Evolutionary conservation across 2,113 vertebrate genomes (phyloP).

Genomic region (Cyphomyrus plagiostoma): DNA sequence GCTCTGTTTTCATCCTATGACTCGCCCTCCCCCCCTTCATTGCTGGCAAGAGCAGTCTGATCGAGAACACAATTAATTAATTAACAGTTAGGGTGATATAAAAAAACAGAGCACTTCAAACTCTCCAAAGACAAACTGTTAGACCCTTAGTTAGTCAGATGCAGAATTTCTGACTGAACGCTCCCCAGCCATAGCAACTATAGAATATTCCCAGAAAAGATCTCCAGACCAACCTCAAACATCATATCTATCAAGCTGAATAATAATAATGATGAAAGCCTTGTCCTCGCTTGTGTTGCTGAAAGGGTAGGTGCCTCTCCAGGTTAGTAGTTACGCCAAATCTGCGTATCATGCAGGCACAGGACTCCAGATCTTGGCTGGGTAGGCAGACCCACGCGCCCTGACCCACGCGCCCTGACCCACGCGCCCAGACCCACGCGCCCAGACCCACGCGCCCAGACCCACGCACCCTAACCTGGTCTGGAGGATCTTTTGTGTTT

Average conservation of each 20-base stretch:
- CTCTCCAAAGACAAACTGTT: not conserved
- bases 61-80: not conserved
- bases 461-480: too few species aligned
- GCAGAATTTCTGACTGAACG: not conserved
- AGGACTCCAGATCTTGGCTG: not conserved
- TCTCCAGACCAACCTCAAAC: not conserved
- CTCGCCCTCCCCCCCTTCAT: not conserved
- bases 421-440: too few species aligned
- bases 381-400: not conserved
- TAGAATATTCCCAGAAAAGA: not conserved
- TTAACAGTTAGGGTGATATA: not conserved
- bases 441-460: too few species aligned
- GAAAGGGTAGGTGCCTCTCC: not conserved
- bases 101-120: not conserved
- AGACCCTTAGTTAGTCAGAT: not conserved
- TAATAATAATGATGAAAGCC: not conserved
- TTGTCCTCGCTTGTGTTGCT: not conserved
- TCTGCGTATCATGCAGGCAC: not conserved
- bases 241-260: not conserved
- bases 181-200: not conserved
- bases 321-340: not conserved
- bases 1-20: not conserved
- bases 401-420: too few species aligned
- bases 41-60: not conserved
- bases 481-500: not conserved